A percentile compares a stretch with the other conserved stretches of the same genome.
Conservation (phyloP, 2,797 vertebrate species). For the Diplodus puntazzo region DNA sequence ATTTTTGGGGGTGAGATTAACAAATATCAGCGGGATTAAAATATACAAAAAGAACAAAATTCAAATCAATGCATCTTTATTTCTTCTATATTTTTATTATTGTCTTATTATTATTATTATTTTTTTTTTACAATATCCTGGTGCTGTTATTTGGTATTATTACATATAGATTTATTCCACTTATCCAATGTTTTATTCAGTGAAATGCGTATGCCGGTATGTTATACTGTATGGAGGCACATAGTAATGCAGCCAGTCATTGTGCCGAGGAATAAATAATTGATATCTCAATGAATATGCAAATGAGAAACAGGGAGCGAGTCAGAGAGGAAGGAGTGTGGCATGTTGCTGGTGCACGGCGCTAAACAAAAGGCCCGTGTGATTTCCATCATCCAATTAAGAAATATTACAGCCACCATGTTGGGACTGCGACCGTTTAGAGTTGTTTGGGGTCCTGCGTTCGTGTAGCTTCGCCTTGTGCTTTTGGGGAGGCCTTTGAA, state of each 20-base stretch:
- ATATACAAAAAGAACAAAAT: constrained; percentile 4
- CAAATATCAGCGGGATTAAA: constrained; percentile 7
- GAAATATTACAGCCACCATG: constrained; percentile 80
- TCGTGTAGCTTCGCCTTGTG: constrained; percentile 65
- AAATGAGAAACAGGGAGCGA: constrained; percentile 73
- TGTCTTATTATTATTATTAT: background rate
- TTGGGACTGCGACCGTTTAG: constrained; percentile 76
- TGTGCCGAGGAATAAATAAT: constrained; percentile 86
- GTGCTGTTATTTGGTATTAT: constrained; percentile 54
- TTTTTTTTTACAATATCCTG: constrained; percentile 23
- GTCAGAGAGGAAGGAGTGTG: constrained; percentile 41
- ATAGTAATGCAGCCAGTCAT: constrained; percentile 81
- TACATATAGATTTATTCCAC: constrained; percentile 69
- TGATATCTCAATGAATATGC: constrained; percentile 90
- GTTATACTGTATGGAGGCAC: constrained; percentile 73
- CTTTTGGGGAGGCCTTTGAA: constrained; percentile 79
- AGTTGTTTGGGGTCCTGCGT: constrained; percentile 72
- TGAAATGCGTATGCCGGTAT: constrained; percentile 63
- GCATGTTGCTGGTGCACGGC: constrained; percentile 50
- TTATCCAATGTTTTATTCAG: constrained; percentile 75
- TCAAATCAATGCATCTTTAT: constrained; percentile 16
- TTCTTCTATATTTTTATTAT: background rate
- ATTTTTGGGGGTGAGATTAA: background rate
- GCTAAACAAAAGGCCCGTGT: constrained; percentile 82
- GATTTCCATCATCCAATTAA: constrained; percentile 82